A percentile compares a stretch with the other conserved stretches of the same genome.
Evolutionary conservation across 2,888 invertebrate species (phyloP).

Genomic region (Tachina grossa): DNA sequence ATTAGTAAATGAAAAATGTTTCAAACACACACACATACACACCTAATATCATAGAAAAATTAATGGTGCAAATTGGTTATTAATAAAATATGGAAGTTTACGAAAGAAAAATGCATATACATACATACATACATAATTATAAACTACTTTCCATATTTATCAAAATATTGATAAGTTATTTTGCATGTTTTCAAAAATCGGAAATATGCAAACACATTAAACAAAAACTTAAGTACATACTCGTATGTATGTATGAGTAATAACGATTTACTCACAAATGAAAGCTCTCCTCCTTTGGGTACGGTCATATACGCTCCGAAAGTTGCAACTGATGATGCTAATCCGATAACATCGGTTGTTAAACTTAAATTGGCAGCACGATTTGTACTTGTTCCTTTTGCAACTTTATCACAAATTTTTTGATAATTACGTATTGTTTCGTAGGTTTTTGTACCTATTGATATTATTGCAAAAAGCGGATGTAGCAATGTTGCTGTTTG

Average conservation of each 20-base stretch:
- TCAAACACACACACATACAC: too few relatives aligned
- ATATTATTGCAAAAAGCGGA: constrained; percentile 27
- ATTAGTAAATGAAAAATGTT: too few relatives aligned
- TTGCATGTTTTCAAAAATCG: too few relatives aligned
- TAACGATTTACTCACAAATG: constrained; percentile 40
- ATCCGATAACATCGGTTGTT: constrained; percentile 37
- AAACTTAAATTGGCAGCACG: constrained; percentile 57
- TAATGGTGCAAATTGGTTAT: too few relatives aligned
- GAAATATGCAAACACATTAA: too few relatives aligned
- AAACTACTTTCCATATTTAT: too few relatives aligned
- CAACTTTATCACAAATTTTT: constrained; percentile 38
- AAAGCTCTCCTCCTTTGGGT: constrained; percentile 65
- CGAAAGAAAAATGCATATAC: too few relatives aligned
- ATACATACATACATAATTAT: too few relatives aligned
- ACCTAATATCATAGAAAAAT: too few relatives aligned
- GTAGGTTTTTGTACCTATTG: constrained; percentile 48
- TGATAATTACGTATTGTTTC: constrained; percentile 50
- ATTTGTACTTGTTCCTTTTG: constrained; percentile 57
- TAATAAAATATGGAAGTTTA: too few relatives aligned
- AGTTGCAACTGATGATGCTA: constrained; percentile 72
- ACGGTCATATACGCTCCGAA: constrained; percentile 73
- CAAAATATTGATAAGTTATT: too few relatives aligned
- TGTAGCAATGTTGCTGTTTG: constrained; percentile 19
- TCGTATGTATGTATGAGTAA: background rate
- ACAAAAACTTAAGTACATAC: too few relatives aligned